A percentile compares a stretch with the other conserved stretches of the same genome.
These are phyloP conservation scores for Turdus rufiventris DNA, from an alignment of 2,113 vertebrate genomes.

Conservation along the genomic window DNA sequence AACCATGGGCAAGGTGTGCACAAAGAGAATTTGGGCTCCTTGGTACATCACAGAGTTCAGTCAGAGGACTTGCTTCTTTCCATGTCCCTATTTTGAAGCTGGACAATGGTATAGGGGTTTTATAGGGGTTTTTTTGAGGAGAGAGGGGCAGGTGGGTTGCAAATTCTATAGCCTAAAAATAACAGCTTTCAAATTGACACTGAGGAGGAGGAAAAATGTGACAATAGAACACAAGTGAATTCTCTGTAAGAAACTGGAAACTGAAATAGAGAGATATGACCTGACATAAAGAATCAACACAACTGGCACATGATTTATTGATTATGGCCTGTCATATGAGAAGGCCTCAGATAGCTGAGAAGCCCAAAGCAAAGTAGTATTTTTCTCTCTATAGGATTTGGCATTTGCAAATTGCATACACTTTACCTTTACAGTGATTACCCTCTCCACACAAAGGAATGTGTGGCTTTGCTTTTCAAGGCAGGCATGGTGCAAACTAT, in stretches of 20 bases:
- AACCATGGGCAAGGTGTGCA: neutral
- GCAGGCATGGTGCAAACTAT: neutral
- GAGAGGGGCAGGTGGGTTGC: neutral
- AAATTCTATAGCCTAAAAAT: slow-evolving; percentile 40
- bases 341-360: slow-evolving; percentile 12
- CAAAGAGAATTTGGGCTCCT: neutral
- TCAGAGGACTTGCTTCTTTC: neutral
- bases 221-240: slow-evolving; percentile 23
- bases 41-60: neutral
- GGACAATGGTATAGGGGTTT: neutral
- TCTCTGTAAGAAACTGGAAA: slow-evolving; percentile 12
- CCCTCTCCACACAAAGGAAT: slow-evolving; percentile 8
- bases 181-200: neutral
- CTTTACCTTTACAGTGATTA: slow-evolving; percentile 31
- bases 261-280: slow-evolving; percentile 8
- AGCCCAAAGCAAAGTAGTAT: slow-evolving; percentile 20
- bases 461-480: slow-evolving; percentile 1
- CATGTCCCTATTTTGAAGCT: neutral
- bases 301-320: slow-evolving; percentile 56
- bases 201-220: neutral
- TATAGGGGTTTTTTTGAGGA: neutral
- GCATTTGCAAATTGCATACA: slow-evolving; percentile 50
- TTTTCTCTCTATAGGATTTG: slow-evolving; percentile 48
- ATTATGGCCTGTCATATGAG: slow-evolving; percentile 51
- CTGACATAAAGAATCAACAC: slow-evolving; percentile 24